Evolutionary conservation across 2,113 vertebrate species (phyloP), one percentile per base, ranked within the genome.

Genomic region (Ardeotis arabs): DNA sequence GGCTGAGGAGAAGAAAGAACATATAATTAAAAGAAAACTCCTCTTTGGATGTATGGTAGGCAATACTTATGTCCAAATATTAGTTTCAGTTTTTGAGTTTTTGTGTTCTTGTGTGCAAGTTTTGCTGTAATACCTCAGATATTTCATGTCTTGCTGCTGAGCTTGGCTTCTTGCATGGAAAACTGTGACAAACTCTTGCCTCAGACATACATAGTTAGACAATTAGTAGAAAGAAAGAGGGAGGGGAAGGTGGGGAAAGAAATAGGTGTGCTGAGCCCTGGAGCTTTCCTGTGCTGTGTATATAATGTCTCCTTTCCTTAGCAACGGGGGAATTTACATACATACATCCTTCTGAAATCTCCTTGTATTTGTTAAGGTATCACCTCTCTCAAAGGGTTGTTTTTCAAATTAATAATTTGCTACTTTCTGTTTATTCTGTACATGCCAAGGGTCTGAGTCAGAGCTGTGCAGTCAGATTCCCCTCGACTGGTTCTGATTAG

Each of bases 381-480:
- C 80, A 55, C 87, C 70, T 75, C 87, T 73, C 41, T 49, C 18
- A 0, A 72, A 94, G 72, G 37, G 15, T 96, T 70, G 87, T 13
- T 94, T 37, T 67, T 85, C 15, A 28, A 96, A 91, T 95, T 55
- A 95, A 96, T 93, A 93, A 87, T 90, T 95, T 76, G 87, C 83
- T 44, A 20, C 60, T 87, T 95, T 93, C 77, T 87, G 10, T 96
- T 78, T 72, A 14, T 69, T 90, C 63, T 76, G 81, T 39, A 35
- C 75, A 19, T 92, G 90, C 95, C 89, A 56, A 88, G 79, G 74
- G 24, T 15, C 75, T 97, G 96, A 90, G 78, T 97, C 97, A 97
- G 80, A 55, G 52, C 37, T 50, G 92, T 56, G 73, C 24, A 75
- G 90, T 76, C 91, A 93, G 82, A 22, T 79, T 97, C 84, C 84